Base-by-base conservation (phyloP, 2,888 invertebrate genomes). In the Thymelicus sylvestris region DNA sequence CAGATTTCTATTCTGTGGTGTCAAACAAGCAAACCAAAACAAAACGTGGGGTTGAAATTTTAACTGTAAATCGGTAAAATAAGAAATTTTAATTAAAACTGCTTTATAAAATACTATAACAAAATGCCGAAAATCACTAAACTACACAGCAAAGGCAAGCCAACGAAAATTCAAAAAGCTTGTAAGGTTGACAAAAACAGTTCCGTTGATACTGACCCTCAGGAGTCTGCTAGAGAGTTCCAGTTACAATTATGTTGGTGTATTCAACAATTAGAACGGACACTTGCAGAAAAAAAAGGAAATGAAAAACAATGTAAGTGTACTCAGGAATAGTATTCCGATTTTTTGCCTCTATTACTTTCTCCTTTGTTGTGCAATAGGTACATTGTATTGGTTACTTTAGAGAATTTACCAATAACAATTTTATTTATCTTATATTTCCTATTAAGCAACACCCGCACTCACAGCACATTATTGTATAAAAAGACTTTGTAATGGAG, bases 211-310 rank as follows among this genome's bases (percentile, higher is more conserved):
- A 76, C 74, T 38, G 86, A 89, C 69, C 85, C 87, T 0, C 92
- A 91, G 68, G 95, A 96, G 88, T 88, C 93, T 0, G 92, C 95
- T 74, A 92, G 95, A 83, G 96, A 96, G 82, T 96, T 97, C 81
- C 96, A 97, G 84, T 78, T 96, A n/a, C 97, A 97, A 86, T 86
- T 97, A 7, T 96, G 95, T 80, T 97, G 97, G 97, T 97, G 97
- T 81, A 95, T 97, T 77, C 96, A 97, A 78, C 96, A 97, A 77
- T 85, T 97, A 71, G 95, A 97, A 82, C 87, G 86, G 24, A 92
- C 94, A 31, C 83, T 96, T 74, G 90, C 87, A 66, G 94, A 94
- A 52, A 95, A 95, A 74, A 96, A 96, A 85, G 89, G 95, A 63
- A 95, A 89, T 74, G 92, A 94, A 72, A 95, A 94, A 84, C 95